Base-by-base conservation (phyloP, 2,888 invertebrate genomes). In the Diplolepis rosae region DNA sequence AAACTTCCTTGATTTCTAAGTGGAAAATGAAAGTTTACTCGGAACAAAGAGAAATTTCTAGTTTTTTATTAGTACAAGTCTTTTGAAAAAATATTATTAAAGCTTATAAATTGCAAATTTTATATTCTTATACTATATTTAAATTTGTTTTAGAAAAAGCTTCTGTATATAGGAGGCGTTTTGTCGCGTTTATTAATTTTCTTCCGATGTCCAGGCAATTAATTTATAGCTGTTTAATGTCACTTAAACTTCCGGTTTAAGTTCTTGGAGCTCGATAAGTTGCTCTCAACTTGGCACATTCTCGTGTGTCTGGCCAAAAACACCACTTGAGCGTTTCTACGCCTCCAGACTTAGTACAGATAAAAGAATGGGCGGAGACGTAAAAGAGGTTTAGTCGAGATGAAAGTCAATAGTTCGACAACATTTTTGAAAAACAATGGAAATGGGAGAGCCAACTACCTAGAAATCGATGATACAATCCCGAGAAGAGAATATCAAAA, bases 251-350 rank as follows among this genome's bases (percentile, higher is more conserved):
- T 1, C 4, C 28, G 52, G n/a, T 15, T 9, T 3, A 52, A 22
- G 18, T 48, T 22, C 22, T 22, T 48, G 15, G 27, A 30, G 32
- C 13, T n/a, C 30, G 54, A 54, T 54, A 32, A 32, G n/a, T 15
- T 32, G 28, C 28, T 52, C 52, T 15, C 50, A 56, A 54, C 13
- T 61, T 65, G 67, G 66, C 39, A 67, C 65, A 67, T 66, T 39
- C 45, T 52, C 30, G 50, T 61, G 32, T 65, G 30, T 67, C 39
- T 66, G 45, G 51, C 35, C 45, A 61, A 68, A 71, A 71, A 71
- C 68, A 68, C 48, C n/a, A 28, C 56, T 65, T 22, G 15, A 56
- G 50, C 28, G 18, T 22, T 18, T 48, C 22, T 48, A 48, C 48
- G 48, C 48, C 48, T 13, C 52, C 15, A 52, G 52, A 30, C 30